phyloP scores from a whole-genome alignment of 2,113 vertebrate species.

The Nicator chloris region DNA sequence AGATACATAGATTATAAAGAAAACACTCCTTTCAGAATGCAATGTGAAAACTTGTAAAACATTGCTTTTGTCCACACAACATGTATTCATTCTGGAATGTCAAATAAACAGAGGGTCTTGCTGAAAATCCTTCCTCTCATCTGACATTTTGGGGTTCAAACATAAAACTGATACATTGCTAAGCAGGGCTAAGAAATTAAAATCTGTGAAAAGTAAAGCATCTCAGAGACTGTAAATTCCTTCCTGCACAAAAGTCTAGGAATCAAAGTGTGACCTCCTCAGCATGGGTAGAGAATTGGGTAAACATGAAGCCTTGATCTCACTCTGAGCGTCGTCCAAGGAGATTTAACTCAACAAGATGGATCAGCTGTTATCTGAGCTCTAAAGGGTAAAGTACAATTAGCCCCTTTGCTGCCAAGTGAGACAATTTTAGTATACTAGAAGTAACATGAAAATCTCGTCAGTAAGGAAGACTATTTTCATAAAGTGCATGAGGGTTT shows the following conservation, averaged over 20 bases:
- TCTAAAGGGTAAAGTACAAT: not conserved
- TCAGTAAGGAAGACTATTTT: not conserved
- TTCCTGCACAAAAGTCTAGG: not conserved
- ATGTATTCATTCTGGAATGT: constrained; percentile 46
- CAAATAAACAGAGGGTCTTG: constrained; percentile 51
- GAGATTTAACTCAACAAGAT: not conserved
- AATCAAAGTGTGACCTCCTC: not conserved
- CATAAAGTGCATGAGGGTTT: not conserved
- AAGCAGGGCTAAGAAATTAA: not conserved
- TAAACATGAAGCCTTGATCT: not conserved
- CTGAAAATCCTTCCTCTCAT: constrained; percentile 3
- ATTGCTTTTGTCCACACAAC: constrained; percentile 52
- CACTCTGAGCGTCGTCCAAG: not conserved
- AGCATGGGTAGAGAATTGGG: not conserved
- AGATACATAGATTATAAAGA: constrained; percentile 66
- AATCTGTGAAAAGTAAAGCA: not conserved
- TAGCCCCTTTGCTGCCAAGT: not conserved
- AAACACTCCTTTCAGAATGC: constrained; percentile 61
- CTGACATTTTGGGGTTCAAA: constrained; percentile 1
- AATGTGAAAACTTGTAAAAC: constrained; percentile 49
- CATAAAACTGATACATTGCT: constrained; percentile 12
- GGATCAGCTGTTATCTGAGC: not conserved
- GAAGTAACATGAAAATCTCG: not conserved
- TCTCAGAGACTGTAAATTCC: not conserved
- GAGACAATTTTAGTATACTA: not conserved